Evolutionary conservation across 1,140 invertebrate genomes (phyloP).

Genomic region (Dendroctonus valens): DNA sequence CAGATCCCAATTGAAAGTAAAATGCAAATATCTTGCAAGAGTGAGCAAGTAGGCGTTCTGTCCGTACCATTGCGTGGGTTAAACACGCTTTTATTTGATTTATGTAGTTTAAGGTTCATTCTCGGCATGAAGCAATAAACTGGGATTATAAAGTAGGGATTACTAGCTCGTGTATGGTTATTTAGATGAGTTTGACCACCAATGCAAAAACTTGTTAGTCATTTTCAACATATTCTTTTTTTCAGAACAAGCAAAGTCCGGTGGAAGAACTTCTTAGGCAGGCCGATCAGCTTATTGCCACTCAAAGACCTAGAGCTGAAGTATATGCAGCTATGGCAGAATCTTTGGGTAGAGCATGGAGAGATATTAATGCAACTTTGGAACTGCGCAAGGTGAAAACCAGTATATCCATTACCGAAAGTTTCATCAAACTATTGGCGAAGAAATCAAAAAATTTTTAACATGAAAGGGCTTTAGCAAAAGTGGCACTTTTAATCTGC

Average conservation of each 20-base stretch:
- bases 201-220: not conserved
- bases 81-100: slow-evolving; percentile 10
- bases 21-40: slow-evolving; percentile 16
- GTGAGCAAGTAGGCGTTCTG: slow-evolving; percentile 8
- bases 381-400: slow-evolving; percentile 62
- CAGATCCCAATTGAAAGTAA: slow-evolving; percentile 16
- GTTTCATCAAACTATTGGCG: too few relatives aligned
- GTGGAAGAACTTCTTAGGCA: slow-evolving; percentile 84
- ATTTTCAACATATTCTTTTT: slow-evolving; percentile 34
- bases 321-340: slow-evolving; percentile 92
- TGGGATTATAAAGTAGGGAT: not conserved
- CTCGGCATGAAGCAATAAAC: slow-evolving; percentile 2
- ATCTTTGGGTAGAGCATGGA: slow-evolving; percentile 83
- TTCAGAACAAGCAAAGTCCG: slow-evolving; percentile 84
- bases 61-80: slow-evolving; percentile 16
- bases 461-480: too few relatives aligned
- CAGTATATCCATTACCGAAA: too few relatives aligned
- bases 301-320: slow-evolving; percentile 72
- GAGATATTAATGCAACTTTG: slow-evolving; percentile 78
- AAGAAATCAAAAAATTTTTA: too few relatives aligned
- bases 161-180: not conserved
- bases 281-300: slow-evolving; percentile 80
- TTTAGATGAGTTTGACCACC: too few relatives aligned
- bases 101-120: slow-evolving; percentile 12
- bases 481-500: not conserved